Evolutionary conservation across 2,888 invertebrate species (phyloP).

Genomic region (Chrysomela aeneicollis): DNA sequence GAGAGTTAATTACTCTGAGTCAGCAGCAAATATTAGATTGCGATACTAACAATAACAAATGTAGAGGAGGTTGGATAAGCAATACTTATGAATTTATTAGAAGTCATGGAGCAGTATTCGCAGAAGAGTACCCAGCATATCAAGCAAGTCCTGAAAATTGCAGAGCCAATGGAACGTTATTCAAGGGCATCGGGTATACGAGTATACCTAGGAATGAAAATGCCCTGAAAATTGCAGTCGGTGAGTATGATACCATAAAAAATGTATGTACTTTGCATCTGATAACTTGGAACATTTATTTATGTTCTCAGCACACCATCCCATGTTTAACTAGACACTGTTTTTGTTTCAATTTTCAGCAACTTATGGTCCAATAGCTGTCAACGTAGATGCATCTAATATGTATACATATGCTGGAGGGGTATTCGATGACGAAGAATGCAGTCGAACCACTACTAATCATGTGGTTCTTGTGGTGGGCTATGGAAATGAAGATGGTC

Average conservation of each 20-base stretch:
- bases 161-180: neutral
- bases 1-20: neutral
- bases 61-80: neutral
- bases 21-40: neutral
- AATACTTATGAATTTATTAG: neutral
- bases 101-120: neutral
- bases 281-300: too few relatives aligned
- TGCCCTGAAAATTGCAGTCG: neutral
- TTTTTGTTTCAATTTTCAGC: too few relatives aligned
- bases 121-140: neutral
- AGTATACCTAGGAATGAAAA: neutral
- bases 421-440: too few relatives aligned
- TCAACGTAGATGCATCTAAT: too few relatives aligned
- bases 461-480: constrained; percentile 84
- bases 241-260: too few relatives aligned
- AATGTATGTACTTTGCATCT: too few relatives aligned
- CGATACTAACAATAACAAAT: neutral
- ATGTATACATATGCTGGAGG: too few relatives aligned
- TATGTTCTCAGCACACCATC: too few relatives aligned
- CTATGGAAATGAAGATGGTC: constrained; percentile 68
- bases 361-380: too few relatives aligned
- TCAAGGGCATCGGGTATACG: neutral
- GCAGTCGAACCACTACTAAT: constrained; percentile 59
- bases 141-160: neutral
- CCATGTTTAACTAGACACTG: too few relatives aligned